These are phyloP conservation scores for Falco biarmicus DNA, from an alignment of 2,797 vertebrate genomes.

Conservation along the genomic window DNA sequence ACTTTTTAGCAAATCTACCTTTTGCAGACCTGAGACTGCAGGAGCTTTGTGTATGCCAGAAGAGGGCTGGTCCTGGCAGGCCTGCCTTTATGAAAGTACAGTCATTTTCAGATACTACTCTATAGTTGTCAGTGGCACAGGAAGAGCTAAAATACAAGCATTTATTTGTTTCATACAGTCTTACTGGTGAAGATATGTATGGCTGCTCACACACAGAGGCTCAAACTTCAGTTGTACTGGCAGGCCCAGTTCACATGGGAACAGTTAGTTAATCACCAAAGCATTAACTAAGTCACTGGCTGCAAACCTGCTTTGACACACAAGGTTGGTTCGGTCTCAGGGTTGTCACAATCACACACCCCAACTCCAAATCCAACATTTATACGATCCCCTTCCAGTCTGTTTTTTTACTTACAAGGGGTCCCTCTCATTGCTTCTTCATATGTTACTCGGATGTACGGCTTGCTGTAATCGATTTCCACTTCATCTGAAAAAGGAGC, in stretches of 20 bases:
- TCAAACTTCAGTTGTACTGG: not conserved
- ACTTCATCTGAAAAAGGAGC: slow-evolving; percentile 95
- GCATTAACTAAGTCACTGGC: not conserved
- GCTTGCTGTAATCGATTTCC: slow-evolving; percentile 82
- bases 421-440: slow-evolving; percentile 92
- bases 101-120: not conserved
- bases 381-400: not conserved
- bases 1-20: not conserved
- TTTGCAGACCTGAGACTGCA: not conserved
- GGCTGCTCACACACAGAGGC: not conserved
- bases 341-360: not conserved
- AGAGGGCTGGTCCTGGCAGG: not conserved
- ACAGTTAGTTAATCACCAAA: not conserved
- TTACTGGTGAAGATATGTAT: not conserved
- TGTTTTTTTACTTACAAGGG: slow-evolving; percentile 83
- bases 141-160: not conserved
- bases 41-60: not conserved
- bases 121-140: not conserved
- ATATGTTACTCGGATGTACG: slow-evolving; percentile 90
- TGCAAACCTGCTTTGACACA: not conserved
- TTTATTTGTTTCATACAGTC: not conserved
- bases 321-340: not conserved
- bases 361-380: not conserved
- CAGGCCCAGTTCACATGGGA: not conserved
- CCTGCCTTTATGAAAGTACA: not conserved